A percentile compares a stretch with the other conserved stretches of the same genome.
These are phyloP conservation scores for Pheosia gnoma DNA, from an alignment of 2,888 invertebrate species.

Conservation along the genomic window DNA sequence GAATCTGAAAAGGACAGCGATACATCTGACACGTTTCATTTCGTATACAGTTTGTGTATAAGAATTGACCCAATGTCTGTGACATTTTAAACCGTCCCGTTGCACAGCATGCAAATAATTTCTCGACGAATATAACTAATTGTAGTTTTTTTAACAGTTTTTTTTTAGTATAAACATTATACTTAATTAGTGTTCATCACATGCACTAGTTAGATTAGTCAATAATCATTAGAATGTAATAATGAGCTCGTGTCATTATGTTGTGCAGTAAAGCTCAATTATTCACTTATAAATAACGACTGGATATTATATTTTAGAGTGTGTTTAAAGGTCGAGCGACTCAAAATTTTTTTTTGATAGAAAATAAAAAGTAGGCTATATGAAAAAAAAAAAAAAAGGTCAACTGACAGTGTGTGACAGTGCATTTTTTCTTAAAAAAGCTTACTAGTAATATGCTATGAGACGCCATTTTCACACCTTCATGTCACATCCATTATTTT, in stretches of 20 bases:
- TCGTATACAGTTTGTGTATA: background rate
- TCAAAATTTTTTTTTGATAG: too few relatives aligned
- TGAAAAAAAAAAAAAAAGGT: too few relatives aligned
- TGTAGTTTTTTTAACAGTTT: constrained; percentile 17
- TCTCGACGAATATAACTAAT: constrained; percentile 40
- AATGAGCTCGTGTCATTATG: constrained; percentile 28
- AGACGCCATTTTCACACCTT: too few relatives aligned
- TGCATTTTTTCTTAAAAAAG: too few relatives aligned
- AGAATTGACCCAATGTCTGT: constrained; percentile 39
- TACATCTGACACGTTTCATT: background rate
- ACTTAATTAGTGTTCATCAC: constrained; percentile 48
- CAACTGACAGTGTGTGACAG: too few relatives aligned
- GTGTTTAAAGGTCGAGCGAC: too few relatives aligned
- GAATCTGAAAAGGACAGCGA: background rate
- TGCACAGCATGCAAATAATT: constrained; percentile 31
- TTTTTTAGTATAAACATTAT: constrained; percentile 44
- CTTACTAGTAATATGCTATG: too few relatives aligned
- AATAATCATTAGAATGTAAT: constrained; percentile 32
- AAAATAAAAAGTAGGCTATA: too few relatives aligned
- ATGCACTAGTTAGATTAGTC: constrained; percentile 44
- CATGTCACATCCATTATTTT: too few relatives aligned
- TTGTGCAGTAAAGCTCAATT: constrained; percentile 6
- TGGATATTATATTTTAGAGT: too few relatives aligned
- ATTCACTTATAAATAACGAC: too few relatives aligned
- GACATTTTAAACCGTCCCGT: constrained; percentile 39